Evolutionary conservation across 1,140 invertebrate species (phyloP).

Genomic region (Eulimnadia texana): DNA sequence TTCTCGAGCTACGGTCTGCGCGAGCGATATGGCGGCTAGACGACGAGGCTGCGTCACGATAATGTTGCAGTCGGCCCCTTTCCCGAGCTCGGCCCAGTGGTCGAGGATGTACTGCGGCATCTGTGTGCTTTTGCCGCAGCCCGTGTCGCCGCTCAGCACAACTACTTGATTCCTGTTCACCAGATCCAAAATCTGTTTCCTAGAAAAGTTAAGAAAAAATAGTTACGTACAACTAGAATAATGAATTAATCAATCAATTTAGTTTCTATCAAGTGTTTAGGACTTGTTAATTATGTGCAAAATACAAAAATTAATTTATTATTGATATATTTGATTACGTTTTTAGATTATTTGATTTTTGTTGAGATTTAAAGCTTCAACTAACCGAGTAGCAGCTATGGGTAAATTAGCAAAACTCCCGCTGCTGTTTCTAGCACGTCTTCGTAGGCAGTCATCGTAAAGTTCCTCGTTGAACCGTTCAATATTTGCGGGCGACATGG

Average conservation of each 20-base stretch:
- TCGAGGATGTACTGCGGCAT: constrained; percentile 36
- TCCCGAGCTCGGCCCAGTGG: constrained; percentile 27
- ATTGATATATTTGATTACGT: neutral
- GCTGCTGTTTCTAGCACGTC: neutral
- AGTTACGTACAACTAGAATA: neutral
- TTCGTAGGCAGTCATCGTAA: neutral
- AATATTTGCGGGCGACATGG: neutral
- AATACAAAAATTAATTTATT: neutral
- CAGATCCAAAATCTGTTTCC: constrained; percentile 9
- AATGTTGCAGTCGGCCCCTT: constrained; percentile 35
- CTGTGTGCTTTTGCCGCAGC: constrained; percentile 32
- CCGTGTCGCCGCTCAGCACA: constrained; percentile 30
- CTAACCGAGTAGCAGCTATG: neutral
- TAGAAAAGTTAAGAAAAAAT: neutral
- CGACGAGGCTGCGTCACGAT: constrained; percentile 38
- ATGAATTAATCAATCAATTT: neutral
- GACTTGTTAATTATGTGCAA: neutral
- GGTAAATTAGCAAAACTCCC: neutral
- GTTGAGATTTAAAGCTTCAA: too few relatives aligned
- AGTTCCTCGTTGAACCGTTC: neutral
- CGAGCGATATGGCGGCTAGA: constrained; percentile 37
- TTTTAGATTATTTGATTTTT: neutral
- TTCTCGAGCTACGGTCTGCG: constrained; percentile 30
- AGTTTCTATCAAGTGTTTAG: neutral
- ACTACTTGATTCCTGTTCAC: constrained; percentile 26